A percentile compares a stretch with the other conserved stretches of the same genome.
These are phyloP conservation scores for Helobdella robusta DNA, from an alignment of 2,888 invertebrate species.

Conservation along the genomic window DNA sequence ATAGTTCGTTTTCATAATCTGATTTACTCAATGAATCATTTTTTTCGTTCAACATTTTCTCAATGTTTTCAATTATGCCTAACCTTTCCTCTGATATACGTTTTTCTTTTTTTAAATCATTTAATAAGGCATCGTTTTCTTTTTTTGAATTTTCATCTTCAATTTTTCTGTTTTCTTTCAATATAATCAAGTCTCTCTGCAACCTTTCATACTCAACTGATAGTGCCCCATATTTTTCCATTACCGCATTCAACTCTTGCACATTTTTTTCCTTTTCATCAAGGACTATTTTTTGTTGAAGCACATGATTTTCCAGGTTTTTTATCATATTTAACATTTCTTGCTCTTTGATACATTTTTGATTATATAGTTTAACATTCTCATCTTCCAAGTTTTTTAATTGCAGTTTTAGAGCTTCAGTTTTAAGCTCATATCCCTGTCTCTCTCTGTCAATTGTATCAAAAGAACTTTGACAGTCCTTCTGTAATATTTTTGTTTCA, in stretches of 20 bases:
- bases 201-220: background rate
- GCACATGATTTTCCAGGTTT: background rate
- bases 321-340: background rate
- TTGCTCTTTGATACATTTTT: too few relatives aligned
- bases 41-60: background rate
- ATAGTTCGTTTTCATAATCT: too few relatives aligned
- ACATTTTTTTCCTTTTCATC: constrained; percentile 1
- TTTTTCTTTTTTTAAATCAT: too few relatives aligned
- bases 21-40: background rate
- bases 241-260: background rate
- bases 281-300: background rate
- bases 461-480: background rate
- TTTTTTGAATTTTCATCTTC: background rate
- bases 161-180: background rate
- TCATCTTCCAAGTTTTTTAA: too few relatives aligned
- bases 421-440: too few relatives aligned
- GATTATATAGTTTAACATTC: too few relatives aligned
- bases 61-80: too few relatives aligned
- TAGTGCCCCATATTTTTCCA: background rate
- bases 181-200: background rate
- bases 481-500: background rate
- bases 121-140: background rate
- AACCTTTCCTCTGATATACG: too few relatives aligned
- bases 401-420: too few relatives aligned
- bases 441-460: too few relatives aligned